Evolutionary conservation across 2,113 vertebrate genomes (phyloP), one percentile per base, ranked within the genome.

Genomic region (Catharus minimus): DNA sequence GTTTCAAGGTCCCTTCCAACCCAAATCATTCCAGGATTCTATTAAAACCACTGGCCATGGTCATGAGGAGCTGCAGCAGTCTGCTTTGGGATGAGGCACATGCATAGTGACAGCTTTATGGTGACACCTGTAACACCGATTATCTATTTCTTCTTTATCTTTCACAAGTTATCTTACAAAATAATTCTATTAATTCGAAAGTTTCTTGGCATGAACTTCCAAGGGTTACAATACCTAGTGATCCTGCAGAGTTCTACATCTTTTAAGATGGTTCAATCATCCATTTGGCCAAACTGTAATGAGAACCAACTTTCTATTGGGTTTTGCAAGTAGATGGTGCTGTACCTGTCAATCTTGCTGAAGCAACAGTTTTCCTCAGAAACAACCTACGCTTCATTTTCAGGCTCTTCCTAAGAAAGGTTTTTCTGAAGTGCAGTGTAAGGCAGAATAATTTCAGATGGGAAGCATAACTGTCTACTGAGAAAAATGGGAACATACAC

Each of bases 401-500:
- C 73, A 39, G 73, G 43, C 17, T 73, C 33, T 83, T 64, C 57
- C 58, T 72, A 46, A 67, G 74, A 84, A 86, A 73, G 66, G 27
- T 13, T 86, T 20, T 88, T 90, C 73, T 77, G 72, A 95, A 92
- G 19, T 47, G 38, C 86, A 75, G 49, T 39, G 36, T 68, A 28
- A 82, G 55, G 39, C 55, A 73, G 71, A 53, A 55, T 43, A 24
- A 88, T 75, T 90, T 94, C 75, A 61, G 64, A 91, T 73, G 55
- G 83, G 90, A 93, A 96, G 76, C 41, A 0, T 94, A 89, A 89
- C 89, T 77, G 81, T 69, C 68, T 92, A 28, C 74, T 32, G 64
- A 93, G 93, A 95, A 94, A 96, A 96, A 90, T 0, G 73, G 73
- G 94, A 96, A 96, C 86, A 30, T 66, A 33, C 3, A 3, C 64